Conservation (phyloP, 1,140 invertebrate species). For the Listronotus oregonensis region DNA sequence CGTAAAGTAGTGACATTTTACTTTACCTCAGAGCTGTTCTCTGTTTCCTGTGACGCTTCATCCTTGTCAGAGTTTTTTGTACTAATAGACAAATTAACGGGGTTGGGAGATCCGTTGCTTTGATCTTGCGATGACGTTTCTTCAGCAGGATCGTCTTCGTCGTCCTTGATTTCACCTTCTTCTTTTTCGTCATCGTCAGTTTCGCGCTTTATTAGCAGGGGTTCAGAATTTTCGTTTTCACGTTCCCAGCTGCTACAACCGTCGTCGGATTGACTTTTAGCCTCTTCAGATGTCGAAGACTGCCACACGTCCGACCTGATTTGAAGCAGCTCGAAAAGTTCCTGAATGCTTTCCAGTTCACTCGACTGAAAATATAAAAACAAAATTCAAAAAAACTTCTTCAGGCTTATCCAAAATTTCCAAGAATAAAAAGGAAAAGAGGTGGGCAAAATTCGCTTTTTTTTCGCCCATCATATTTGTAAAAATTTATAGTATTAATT, state of each 20-base stretch:
- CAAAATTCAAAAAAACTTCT: too few species aligned
- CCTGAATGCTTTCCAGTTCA: conserved; percentile 79
- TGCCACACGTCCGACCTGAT: conserved; percentile 80
- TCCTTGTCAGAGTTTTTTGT: conserved; percentile 54
- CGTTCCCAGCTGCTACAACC: conserved; percentile 63
- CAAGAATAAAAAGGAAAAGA: too few species aligned
- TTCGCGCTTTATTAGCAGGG: conserved; percentile 67
- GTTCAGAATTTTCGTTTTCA: conserved; percentile 61
- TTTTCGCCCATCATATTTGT: too few species aligned
- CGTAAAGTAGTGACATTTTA: too few species aligned
- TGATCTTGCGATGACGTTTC: conserved; percentile 43
- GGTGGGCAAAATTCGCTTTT: too few species aligned
- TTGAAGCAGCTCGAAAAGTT: conserved; percentile 79
- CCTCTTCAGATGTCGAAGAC: conserved; percentile 57
- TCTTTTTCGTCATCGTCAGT: conserved; percentile 54
- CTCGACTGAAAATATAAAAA: conserved; percentile 66
- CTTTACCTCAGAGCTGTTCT: conserved; percentile 45
- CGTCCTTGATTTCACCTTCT: conserved; percentile 54
- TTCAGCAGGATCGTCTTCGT: conserved; percentile 45
- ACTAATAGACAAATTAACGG: conserved; percentile 75
- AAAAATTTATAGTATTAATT: too few species aligned
- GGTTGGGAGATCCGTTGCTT: conserved; percentile 62
- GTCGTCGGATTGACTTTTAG: conserved; percentile 60
- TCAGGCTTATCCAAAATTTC: too few species aligned
- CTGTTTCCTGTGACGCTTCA: conserved; percentile 46